These are phyloP conservation scores for Lytechinus variegatus DNA, from an alignment of 35 echinoderm and acorn worm species.

Conservation along the genomic window DNA sequence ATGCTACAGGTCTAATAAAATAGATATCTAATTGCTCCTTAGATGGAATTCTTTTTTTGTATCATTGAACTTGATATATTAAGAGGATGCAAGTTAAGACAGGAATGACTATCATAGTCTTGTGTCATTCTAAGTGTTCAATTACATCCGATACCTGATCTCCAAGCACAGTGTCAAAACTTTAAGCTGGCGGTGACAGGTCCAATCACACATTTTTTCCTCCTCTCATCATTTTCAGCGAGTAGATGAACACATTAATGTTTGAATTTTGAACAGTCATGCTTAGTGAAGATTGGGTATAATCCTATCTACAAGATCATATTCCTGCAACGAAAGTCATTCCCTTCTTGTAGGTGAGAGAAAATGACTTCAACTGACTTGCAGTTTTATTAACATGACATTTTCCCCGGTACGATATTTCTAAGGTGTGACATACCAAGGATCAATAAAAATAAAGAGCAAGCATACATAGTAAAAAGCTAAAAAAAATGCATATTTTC, in stretches of 20 bases:
- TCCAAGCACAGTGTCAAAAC: constrained; percentile 21
- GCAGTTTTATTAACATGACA: neutral
- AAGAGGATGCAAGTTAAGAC: neutral
- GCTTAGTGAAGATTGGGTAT: neutral
- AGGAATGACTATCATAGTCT: neutral
- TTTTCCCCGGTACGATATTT: neutral
- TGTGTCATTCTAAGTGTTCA: neutral
- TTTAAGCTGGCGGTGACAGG: neutral
- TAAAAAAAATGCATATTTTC: neutral
- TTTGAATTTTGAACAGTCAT: constrained; percentile 20
- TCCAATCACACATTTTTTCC: neutral
- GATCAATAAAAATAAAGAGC: neutral
- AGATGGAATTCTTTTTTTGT: neutral
- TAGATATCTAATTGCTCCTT: neutral
- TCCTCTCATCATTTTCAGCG: neutral
- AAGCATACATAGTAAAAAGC: neutral
- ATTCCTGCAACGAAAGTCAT: neutral
- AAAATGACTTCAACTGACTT: neutral
- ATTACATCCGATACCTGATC: constrained; percentile 25
- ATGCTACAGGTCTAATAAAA: neutral
- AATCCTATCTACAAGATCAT: neutral
- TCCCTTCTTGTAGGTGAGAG: neutral
- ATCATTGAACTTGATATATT: neutral
- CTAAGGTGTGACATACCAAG: neutral
- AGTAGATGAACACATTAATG: constrained; percentile 2